Percentiles rank a stretch among this genome's conserved stretches.
Evolutionary conservation across 1,140 invertebrate species (phyloP).

Genomic region (Helicoverpa zea): DNA sequence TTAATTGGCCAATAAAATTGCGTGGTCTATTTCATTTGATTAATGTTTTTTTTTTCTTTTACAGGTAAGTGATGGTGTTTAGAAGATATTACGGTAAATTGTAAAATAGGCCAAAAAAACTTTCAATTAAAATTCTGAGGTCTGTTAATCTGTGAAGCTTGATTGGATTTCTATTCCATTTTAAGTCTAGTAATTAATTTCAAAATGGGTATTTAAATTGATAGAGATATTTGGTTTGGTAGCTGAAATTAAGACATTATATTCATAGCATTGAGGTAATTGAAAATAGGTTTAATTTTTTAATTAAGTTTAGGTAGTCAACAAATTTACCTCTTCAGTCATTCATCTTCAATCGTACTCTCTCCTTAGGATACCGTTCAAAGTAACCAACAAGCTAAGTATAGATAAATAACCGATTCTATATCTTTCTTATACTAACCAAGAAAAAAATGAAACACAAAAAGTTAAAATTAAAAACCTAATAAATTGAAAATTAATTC

Average conservation of each 20-base stretch:
- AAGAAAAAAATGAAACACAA: neutral
- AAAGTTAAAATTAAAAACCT: neutral
- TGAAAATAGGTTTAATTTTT: no score
- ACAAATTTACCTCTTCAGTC: no score
- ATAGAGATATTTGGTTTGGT: no score
- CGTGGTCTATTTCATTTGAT: conserved; percentile 34
- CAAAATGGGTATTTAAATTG: no score
- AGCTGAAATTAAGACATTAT: no score
- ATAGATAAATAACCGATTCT: no score
- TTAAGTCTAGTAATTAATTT: neutral
- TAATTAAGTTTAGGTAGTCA: no score
- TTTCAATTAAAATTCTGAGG: conserved; percentile 1
- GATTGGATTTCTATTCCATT: neutral
- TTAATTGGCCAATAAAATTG: conserved; percentile 24
- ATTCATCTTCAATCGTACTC: no score
- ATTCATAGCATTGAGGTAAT: no score
- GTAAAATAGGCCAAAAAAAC: conserved; percentile 10
- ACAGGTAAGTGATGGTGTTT: conserved; percentile 33
- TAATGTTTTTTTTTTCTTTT: conserved; percentile 42
- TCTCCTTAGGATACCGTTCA: no score
- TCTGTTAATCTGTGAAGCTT: neutral
- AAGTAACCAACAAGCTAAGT: no score
- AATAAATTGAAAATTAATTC: conserved; percentile 17
- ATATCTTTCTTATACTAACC: neutral
- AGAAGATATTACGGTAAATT: conserved; percentile 30